Percentiles rank a stretch among this genome's conserved stretches.
phyloP scores from a whole-genome alignment of 2,797 vertebrate genomes.

The Oryzias dopingdopingensis region DNA sequence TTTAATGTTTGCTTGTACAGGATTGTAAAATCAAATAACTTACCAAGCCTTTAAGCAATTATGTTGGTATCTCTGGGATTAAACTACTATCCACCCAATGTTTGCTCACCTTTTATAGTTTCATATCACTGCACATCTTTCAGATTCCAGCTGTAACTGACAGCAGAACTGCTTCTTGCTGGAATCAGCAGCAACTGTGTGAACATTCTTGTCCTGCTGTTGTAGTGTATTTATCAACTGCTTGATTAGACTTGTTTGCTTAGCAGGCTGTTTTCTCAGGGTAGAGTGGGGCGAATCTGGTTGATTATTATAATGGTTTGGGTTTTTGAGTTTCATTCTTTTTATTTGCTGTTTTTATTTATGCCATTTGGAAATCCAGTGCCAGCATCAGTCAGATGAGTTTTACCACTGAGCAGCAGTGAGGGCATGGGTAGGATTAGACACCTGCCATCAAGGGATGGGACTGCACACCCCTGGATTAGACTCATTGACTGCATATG shows the following conservation, averaged over 20 bases:
- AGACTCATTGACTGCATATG: too few species aligned
- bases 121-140: conserved; percentile 17
- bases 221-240: conserved; percentile 60
- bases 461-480: too few species aligned
- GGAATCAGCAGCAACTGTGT: conserved; percentile 63
- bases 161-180: conserved; percentile 43
- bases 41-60: conserved; percentile 38
- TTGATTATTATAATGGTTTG: conserved; percentile 15
- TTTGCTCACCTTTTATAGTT: conserved; percentile 28
- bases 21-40: conserved; percentile 48
- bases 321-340: conserved; percentile 18
- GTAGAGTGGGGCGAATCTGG: conserved; percentile 11
- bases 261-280: conserved; percentile 55
- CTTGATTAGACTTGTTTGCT: conserved; percentile 64
- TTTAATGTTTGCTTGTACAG: conserved; percentile 43
- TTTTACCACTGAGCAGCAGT: too few species aligned
- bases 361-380: too few species aligned
- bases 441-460: too few species aligned
- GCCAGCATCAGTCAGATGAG: too few species aligned
- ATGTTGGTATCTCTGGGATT: conserved; percentile 31
- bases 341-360: conserved; percentile 16
- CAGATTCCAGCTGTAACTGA: conserved; percentile 39
- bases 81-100: conserved; percentile 14
- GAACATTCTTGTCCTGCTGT: conserved; percentile 69
- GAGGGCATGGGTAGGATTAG: too few species aligned